Conservation (phyloP, 2,797 vertebrate genomes). For the Sebastes taczanowskii region DNA sequence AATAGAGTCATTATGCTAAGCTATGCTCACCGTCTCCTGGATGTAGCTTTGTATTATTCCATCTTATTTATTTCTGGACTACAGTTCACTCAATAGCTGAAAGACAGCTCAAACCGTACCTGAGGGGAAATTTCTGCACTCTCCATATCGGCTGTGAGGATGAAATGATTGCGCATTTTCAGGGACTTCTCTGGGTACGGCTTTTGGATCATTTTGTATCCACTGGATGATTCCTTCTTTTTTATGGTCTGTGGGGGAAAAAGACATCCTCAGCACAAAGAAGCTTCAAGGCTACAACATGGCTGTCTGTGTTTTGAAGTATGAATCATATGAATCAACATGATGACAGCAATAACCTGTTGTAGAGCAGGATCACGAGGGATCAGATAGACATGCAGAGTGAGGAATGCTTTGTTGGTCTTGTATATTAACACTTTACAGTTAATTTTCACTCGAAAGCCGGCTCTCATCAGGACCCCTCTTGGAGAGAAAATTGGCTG, state of each 20-base stretch:
- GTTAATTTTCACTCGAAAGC: not conserved
- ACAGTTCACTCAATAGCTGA: not conserved
- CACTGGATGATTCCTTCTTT: not conserved
- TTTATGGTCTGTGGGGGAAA: not conserved
- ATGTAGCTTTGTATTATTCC: not conserved
- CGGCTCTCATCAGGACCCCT: not conserved
- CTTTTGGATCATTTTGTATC: not conserved
- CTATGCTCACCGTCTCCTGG: not conserved
- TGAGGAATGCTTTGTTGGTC: slow-evolving; percentile 14
- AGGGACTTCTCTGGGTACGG: not conserved
- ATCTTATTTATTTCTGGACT: not conserved
- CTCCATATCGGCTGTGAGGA: not conserved
- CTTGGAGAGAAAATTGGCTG: not conserved
- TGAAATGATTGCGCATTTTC: not conserved
- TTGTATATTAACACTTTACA: slow-evolving; percentile 21
- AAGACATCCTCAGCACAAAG: not conserved
- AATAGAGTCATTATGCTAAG: not conserved
- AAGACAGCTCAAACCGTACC: not conserved
- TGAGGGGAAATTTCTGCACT: not conserved
- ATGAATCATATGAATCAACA: not conserved
- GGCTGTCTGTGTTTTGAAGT: not conserved
- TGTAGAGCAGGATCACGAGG: slow-evolving; percentile 18
- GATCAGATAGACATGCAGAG: slow-evolving; percentile 26
- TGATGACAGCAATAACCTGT: not conserved
- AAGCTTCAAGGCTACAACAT: not conserved